A percentile compares a stretch with the other conserved stretches of the same genome.
phyloP scores from a whole-genome alignment of 1,140 invertebrate species.

The Asbolus verrucosus region DNA sequence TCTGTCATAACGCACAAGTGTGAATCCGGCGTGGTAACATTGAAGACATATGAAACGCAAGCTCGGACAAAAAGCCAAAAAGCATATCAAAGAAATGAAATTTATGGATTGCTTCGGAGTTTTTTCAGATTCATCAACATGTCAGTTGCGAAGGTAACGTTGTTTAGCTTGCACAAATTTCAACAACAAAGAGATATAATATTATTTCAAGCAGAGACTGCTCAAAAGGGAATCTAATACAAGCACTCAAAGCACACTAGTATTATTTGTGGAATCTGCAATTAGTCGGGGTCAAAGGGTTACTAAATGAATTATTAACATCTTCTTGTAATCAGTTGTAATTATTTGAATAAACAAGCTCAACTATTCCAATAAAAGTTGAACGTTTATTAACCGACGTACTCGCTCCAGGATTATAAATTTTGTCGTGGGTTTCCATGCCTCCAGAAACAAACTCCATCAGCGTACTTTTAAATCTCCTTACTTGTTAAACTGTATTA shows the following conservation, averaged over 20 bases:
- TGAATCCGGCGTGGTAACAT: conserved; percentile 23
- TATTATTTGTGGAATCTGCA: conserved; percentile 41
- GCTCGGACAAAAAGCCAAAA: conserved; percentile 21
- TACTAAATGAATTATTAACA: conserved; percentile 45
- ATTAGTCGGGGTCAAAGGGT: conserved; percentile 44
- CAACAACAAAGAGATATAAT: conserved; percentile 31
- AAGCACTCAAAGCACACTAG: conserved; percentile 29
- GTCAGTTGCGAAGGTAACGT: conserved; percentile 3
- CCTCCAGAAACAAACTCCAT: neutral
- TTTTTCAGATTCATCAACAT: conserved; percentile 18
- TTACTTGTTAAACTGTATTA: conserved; percentile 1
- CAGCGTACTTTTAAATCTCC: neutral
- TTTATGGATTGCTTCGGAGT: neutral
- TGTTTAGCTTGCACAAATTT: conserved; percentile 13
- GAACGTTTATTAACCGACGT: neutral
- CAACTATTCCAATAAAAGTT: conserved; percentile 31
- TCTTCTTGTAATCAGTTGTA: conserved; percentile 29
- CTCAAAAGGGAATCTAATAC: conserved; percentile 35
- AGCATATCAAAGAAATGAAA: conserved; percentile 23
- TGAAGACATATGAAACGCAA: conserved; percentile 5
- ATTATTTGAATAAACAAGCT: conserved; percentile 39
- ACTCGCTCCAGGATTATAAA: neutral
- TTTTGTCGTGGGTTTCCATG: neutral
- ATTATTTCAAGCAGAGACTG: conserved; percentile 30
- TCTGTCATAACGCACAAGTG: conserved; percentile 16